Evolutionary conservation across 2,797 vertebrate genomes (phyloP), one percentile per base, ranked within the genome.

Genomic region (Luscinia megarhynchos): DNA sequence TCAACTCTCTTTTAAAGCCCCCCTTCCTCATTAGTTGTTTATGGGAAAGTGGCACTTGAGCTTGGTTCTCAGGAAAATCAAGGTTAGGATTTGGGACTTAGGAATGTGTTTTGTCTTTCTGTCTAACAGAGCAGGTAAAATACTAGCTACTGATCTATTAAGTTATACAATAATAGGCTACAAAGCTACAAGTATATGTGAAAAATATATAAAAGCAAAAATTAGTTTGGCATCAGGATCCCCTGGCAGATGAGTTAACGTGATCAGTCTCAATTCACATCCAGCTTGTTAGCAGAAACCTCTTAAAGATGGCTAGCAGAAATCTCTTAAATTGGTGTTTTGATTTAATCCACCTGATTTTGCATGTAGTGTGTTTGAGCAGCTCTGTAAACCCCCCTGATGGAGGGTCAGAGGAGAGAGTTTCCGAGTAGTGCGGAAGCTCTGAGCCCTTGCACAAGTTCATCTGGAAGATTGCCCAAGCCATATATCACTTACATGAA

Each of bases 261-360:
- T 51, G 67, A 48, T 69, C 20, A 40, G 38, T 83, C 63, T 89
- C 45, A 24, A 36, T 87, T 89, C 45, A 57, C 41, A 63, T 93
- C 45, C 76, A 92, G 24, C 76, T 92, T 89, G 27, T 81, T 87
- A 78, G 59, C 18, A 82, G 86, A 93, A 93, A 76, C 38, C 51
- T 90, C 85, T 94, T 46, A 54, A 84, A 86, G 21, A 69, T 84
- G 84, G 34, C 76, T 94, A 78, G 54, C 24, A 92, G 69, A 90
- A 95, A 73, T 75, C n/a, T 84, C 90, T 90, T 58, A 54, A 81
- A 86, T 90, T 40, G 82, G 36, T 51, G 38, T 38, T 78, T 87
- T 89, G 77, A 79, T 95, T 88, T 84, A 87, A 93, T 87, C 55
- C 67, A 82, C 18, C 36, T 73, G 80, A 81, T 81, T 84, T 75